Percentiles rank a stretch among this genome's conserved stretches.
Evolutionary conservation across 2,797 vertebrate genomes (phyloP).

Genomic region (Echeneis naucrates): DNA sequence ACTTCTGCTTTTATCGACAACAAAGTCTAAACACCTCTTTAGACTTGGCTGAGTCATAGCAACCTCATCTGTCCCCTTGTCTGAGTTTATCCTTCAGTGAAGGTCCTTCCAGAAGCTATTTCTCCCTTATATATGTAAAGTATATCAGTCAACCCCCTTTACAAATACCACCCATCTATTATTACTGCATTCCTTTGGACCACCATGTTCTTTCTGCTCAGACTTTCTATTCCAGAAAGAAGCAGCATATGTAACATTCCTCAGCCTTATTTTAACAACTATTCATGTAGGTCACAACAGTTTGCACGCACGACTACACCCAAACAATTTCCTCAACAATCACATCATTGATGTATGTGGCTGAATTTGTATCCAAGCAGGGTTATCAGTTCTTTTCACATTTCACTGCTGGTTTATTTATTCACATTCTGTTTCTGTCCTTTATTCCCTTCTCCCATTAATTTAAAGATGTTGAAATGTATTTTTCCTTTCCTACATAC

Average conservation of each 20-base stretch:
- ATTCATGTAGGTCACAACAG: slow-evolving; percentile 48
- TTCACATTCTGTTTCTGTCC: neutral
- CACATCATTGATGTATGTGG: slow-evolving; percentile 13
- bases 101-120: neutral
- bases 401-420: neutral
- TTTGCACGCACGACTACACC: neutral
- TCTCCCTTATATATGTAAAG: neutral
- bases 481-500: no score
- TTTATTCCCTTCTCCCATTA: neutral
- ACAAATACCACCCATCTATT: slow-evolving; percentile 15
- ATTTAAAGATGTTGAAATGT: neutral
- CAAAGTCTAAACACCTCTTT: rapidly evolving
- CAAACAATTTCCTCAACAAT: slow-evolving; percentile 29
- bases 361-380: neutral
- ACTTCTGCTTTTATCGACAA: neutral
- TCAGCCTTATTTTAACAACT: slow-evolving; percentile 52
- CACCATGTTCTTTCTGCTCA: slow-evolving; percentile 36
- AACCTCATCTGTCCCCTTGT: no score
- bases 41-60: neutral
- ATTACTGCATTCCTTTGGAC: slow-evolving; percentile 47
- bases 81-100: neutral
- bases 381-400: neutral
- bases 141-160: neutral
- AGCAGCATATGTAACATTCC: slow-evolving; percentile 59
- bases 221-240: slow-evolving; percentile 45